Conservation (phyloP, 2,888 invertebrate species). For the Trachelus stipa region DNA sequence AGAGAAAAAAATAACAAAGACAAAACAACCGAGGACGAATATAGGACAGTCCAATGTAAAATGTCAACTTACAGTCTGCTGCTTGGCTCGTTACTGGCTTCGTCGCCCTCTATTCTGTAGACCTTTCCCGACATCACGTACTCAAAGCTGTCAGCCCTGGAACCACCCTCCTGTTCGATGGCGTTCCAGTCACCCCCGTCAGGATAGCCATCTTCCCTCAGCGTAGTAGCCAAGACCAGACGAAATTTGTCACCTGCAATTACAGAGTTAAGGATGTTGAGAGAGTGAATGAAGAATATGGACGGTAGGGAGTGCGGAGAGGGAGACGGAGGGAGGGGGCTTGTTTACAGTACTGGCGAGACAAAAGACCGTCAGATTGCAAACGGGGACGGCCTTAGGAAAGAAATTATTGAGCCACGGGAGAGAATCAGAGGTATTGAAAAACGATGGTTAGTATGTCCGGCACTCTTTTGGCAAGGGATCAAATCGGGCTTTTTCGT, state of each 20-base stretch:
- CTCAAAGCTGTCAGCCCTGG: constrained; percentile 96
- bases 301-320: not conserved
- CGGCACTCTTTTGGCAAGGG: not conserved
- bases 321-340: no score
- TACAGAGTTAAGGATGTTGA: not conserved
- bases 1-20: not conserved
- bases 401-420: not conserved
- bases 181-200: constrained; percentile 95
- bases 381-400: not conserved
- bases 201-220: constrained; percentile 96
- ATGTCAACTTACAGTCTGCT: constrained; percentile 76
- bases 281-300: constrained; percentile 9
- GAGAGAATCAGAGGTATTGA: not conserved
- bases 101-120: constrained; percentile 97
- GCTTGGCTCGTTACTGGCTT: constrained; percentile 86
- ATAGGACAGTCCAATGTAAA: not conserved
- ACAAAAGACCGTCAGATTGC: not conserved
- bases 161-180: constrained; percentile 82
- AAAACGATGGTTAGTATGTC: not conserved
- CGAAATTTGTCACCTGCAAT: constrained; percentile 72
- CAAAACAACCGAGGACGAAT: not conserved
- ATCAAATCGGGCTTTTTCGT: not conserved
- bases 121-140: constrained; percentile 99
- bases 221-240: constrained; percentile 92
- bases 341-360: not conserved